These are phyloP conservation scores for Hyperoplus immaculatus DNA, from an alignment of 2,797 vertebrate species.

Conservation along the genomic window DNA sequence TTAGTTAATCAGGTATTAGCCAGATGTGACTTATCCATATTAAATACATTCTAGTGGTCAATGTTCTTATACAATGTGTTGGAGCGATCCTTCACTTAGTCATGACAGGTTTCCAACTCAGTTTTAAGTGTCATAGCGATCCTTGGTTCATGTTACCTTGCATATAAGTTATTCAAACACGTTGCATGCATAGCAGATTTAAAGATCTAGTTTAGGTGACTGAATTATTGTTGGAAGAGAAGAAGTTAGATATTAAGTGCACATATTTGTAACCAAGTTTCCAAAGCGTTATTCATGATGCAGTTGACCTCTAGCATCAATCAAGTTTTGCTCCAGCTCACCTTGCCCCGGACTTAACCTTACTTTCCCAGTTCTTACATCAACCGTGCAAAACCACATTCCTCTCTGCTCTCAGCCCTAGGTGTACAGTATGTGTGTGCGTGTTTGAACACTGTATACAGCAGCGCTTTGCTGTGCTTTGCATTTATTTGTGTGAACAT, in stretches of 20 bases:
- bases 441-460: not conserved
- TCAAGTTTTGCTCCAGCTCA: slow-evolving; percentile 17
- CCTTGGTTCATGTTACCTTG: too few relatives aligned
- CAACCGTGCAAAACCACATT: slow-evolving; percentile 26
- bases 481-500: not conserved
- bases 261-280: not conserved
- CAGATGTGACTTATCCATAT: too few relatives aligned
- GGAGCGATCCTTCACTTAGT: too few relatives aligned
- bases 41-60: too few relatives aligned
- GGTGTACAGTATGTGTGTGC: slow-evolving; percentile 1
- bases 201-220: not conserved
- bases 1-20: not conserved
- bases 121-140: too few relatives aligned
- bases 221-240: not conserved
- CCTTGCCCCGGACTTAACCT: not conserved
- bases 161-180: too few relatives aligned
- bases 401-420: not conserved
- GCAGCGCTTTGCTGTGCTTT: slow-evolving; percentile 1
- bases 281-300: not conserved
- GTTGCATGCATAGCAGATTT: too few relatives aligned
- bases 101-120: too few relatives aligned
- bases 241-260: not conserved
- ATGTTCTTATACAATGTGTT: too few relatives aligned
- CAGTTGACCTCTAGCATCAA: not conserved
- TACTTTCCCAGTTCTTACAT: slow-evolving; percentile 19